A percentile compares a stretch with the other conserved stretches of the same genome.
phyloP scores from a whole-genome alignment of 2,113 vertebrate species.

The Egretta garzetta region DNA sequence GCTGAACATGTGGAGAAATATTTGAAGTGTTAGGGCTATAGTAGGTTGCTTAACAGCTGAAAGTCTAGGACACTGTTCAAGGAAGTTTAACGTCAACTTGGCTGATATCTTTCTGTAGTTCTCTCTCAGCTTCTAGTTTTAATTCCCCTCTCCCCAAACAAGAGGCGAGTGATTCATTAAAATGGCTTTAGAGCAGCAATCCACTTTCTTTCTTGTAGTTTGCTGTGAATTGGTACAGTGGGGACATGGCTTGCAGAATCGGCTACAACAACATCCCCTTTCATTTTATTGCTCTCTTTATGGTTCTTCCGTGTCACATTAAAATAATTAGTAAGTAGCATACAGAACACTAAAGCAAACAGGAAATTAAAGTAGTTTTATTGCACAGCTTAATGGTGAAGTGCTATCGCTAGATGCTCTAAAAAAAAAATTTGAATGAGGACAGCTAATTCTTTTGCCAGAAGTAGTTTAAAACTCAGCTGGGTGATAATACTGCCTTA shows the following conservation, averaged over 20 bases:
- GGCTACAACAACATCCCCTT: background rate
- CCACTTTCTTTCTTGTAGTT: background rate
- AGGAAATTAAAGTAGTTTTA: slow-evolving; percentile 57
- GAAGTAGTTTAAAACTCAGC: slow-evolving; percentile 34
- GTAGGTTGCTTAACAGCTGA: background rate
- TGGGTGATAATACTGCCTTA: slow-evolving; percentile 23
- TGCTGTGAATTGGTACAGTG: background rate
- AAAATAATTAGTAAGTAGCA: slow-evolving; percentile 55
- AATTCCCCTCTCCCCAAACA: background rate
- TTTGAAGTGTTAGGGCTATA: background rate
- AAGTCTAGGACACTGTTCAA: background rate
- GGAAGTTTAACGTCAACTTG: background rate
- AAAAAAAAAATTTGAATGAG: background rate
- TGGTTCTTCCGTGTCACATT: slow-evolving; percentile 32
- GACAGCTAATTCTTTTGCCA: slow-evolving; percentile 29
- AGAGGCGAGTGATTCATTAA: slow-evolving; percentile 6
- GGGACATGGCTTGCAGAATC: background rate
- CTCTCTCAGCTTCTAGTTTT: background rate
- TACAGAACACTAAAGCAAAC: slow-evolving; percentile 34
- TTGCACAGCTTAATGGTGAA: slow-evolving; percentile 7
- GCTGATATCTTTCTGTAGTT: background rate
- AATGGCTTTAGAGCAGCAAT: background rate
- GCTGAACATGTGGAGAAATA: background rate
- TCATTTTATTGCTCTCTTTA: slow-evolving; percentile 40
- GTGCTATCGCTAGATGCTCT: slow-evolving; percentile 2